Evolutionary conservation across 2,888 invertebrate genomes (phyloP).

Genomic region (Hyles lineata): DNA sequence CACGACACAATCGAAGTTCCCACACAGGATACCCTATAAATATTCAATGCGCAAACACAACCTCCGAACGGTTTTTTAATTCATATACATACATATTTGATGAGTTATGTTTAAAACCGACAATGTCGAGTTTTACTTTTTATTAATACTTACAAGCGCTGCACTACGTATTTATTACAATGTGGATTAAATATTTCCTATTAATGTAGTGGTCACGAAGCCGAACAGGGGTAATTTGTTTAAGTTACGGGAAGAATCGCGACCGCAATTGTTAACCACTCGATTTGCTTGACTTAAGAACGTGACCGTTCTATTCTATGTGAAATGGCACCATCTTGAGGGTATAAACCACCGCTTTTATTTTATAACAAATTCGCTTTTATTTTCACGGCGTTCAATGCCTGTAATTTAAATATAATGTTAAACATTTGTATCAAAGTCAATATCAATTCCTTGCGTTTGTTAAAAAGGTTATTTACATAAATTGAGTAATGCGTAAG

Average conservation of each 20-base stretch:
- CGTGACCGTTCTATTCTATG: slow-evolving; percentile 51
- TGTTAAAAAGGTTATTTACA: too few species aligned
- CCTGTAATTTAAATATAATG: not conserved
- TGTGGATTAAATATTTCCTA: slow-evolving; percentile 29
- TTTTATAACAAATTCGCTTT: slow-evolving; percentile 5
- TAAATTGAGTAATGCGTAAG: too few species aligned
- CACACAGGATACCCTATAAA: slow-evolving; percentile 26
- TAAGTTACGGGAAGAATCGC: slow-evolving; percentile 46
- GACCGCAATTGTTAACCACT: slow-evolving; percentile 48
- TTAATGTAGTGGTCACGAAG: slow-evolving; percentile 39
- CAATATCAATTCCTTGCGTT: too few species aligned
- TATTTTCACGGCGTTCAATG: not conserved
- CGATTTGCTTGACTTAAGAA: slow-evolving; percentile 51
- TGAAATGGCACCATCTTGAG: slow-evolving; percentile 31
- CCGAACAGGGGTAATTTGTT: slow-evolving; percentile 47
- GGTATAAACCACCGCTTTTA: slow-evolving; percentile 15
- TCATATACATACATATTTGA: slow-evolving; percentile 27
- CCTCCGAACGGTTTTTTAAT: slow-evolving; percentile 27
- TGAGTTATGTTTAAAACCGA: slow-evolving; percentile 26
- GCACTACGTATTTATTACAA: slow-evolving; percentile 17
- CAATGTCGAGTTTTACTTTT: slow-evolving; percentile 26
- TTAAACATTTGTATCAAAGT: too few species aligned
- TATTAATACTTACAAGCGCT: slow-evolving; percentile 1
- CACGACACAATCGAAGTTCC: slow-evolving; percentile 6
- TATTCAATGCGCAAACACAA: slow-evolving; percentile 25